Evolutionary conservation across 2,888 invertebrate species (phyloP), one percentile per base, ranked within the genome.

Genomic region (Drosophila nigricruria): DNA sequence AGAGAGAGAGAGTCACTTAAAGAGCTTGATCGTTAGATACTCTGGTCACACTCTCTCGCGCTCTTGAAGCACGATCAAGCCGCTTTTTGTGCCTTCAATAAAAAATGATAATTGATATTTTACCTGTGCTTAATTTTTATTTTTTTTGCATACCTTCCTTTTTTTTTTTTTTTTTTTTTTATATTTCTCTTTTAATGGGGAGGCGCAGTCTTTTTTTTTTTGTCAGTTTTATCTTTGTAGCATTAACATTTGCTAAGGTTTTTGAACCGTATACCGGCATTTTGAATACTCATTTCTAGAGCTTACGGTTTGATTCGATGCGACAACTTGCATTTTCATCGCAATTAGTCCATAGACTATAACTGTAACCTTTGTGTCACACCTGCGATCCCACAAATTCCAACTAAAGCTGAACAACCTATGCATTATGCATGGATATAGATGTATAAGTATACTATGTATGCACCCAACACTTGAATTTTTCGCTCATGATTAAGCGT

Each of bases 51-150:
- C 62, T 77, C 40, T 50, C n/a, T 1, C 25, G 47, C 68, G 60
- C 70, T 78, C 70, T 80, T 45, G 9, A 30, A 32, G 5, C 40
- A 42, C 16, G 45, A 50, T 14, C 45, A 64, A 64, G 72, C 59
- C 49, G 63, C 53, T 71, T 74, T 74, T 70, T 67, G 63, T 72
- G 61, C 70, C 70, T 77, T 87, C 70, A 88, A 81, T 84, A 78
- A 18, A 74, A 82, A 85, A 82, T 78, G 75, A 56, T 81, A 78
- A 84, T 82, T 88, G 63, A 71, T 77, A 78, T 78, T 80, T 77
- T 85, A 78, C 79, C 68, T 64, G 64, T 43, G 70, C 61, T 70
- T 27, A 61, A 68, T 64, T 52, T 62, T 6, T 10, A 2, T 36
- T 56, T 50, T 40, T 69, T 64, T 60, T 79, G 60, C 47, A 64